Evolutionary conservation across 2,888 invertebrate genomes (phyloP), one percentile per base, ranked within the genome.

Genomic region (Lepidochrysops patricia): DNA sequence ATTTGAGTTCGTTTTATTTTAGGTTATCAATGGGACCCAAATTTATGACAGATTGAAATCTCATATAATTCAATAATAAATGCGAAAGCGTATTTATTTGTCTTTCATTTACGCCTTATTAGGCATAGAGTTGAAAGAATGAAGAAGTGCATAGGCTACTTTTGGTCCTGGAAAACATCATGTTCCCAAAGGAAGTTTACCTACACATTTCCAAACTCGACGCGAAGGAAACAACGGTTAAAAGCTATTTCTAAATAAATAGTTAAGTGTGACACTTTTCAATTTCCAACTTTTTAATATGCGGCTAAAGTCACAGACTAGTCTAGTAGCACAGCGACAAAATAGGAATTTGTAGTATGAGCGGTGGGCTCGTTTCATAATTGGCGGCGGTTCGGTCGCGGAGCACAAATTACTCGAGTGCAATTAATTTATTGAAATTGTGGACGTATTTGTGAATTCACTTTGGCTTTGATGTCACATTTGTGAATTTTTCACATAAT

Each of bases 341-440:
- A 59, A 61, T 60, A 61, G 58, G 57, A 50, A 58, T 58, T 34
- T 25, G 25, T n/a, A 50, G 58, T 50, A 58, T 50, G 57, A 32
- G 27, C 37, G 54, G 37, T 58, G 61, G 62, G 58, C 57, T 65
- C 65, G 64, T 63, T 67, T 66, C 63, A 66, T 66, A 67, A 68
- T 68, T 68, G 65, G 67, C 59, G 63, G 61, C 58, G 60, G 57
- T 62, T 58, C 60, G 54, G 54, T 32, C 60, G 63, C 64, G 62
- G 61, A 60, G 62, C 62, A 23, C 60, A 56, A 58, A 63, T 61
- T 61, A 58, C 58, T 61, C 61, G 64, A 54, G 65, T 64, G 62
- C 66, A 62, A 65, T 65, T 64, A 65, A 68, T 64, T 67, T 61
- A 61, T 60, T 63, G 52, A 58, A 61, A 61, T 34, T 7, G 49